Base-by-base conservation (phyloP, 1,140 invertebrate genomes). In the Antheraea pernyi region DNA sequence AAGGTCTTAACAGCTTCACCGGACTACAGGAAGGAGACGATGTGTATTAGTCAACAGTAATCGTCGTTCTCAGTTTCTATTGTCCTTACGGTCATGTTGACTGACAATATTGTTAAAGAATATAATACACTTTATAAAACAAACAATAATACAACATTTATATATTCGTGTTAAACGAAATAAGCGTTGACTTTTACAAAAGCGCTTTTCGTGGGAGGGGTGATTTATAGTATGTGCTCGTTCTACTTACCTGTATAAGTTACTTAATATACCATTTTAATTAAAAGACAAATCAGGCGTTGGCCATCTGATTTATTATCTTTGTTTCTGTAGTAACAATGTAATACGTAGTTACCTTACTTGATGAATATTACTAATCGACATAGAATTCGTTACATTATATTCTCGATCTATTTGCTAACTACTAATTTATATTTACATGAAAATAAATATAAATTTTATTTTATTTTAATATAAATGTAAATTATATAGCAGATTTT, bases 241-340 rank as follows among this genome's bases (percentile, higher is more conserved):
- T 63, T 63, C 61, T 16, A 63, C 22, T 63, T 37, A 63, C 61
- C 61, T 36, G 37, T 53, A 53, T 63, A 63, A 63, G 9, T 63
- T 63, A 37, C 61, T 53, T 53, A 36, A 63, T 63, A 30, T 63
- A n/a, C 13, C 30, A 36, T 63, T 63, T 63, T 63, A 63, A 63
- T 63, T 63, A 63, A 63, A 63, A 53, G 16, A 53, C 46, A 53
- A 53, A 53, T 53, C 46, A 53, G 46, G 46, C 46, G 46, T 53
- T 53, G 46, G 11, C 46, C 16, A 53, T 53, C 46, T 53, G 16
- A 53, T 53, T 53, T 53, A 53, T 53, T 53, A 53, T 53, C 46
- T 16, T 53, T 53, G 46, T n/a, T 11, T 53, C 46, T 16, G 46
- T 53, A 53, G 46, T 53, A 53, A 53, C 9, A 63, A 11, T 36